These are phyloP conservation scores for Macrobrachium rosenbergii DNA, from an alignment of 1,140 invertebrate species.

Conservation along the genomic window DNA sequence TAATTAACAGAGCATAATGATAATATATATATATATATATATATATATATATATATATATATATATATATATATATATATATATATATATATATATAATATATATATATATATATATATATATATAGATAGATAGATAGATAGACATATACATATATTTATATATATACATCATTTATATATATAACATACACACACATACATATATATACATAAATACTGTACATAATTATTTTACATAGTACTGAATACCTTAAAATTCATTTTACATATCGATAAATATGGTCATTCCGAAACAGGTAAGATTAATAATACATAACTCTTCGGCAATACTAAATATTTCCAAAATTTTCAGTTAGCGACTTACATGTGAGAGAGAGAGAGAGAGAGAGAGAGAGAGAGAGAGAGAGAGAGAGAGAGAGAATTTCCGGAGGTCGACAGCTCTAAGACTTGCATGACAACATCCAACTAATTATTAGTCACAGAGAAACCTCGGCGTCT, in stretches of 20 bases:
- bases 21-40: slow-evolving; percentile 9
- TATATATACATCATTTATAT: neutral
- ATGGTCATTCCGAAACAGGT: slow-evolving; percentile 15
- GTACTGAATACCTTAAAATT: no score
- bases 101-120: neutral
- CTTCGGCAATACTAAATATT: neutral
- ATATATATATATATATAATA: neutral
- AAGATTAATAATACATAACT: slow-evolving; percentile 8
- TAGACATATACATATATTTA: neutral
- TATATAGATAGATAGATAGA: neutral
- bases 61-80: slow-evolving; percentile 2
- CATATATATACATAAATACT: no score
- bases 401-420: no score
- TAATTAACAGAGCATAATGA: no score
- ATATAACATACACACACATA: no score
- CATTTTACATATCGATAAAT: neutral
- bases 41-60: slow-evolving; percentile 21
- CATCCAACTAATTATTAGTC: no score
- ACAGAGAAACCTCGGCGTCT: no score
- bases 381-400: no score
- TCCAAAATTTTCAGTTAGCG: neutral
- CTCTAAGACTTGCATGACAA: no score
- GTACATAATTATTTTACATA: no score
- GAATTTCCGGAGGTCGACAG: no score
- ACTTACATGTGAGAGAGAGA: no score